These are phyloP conservation scores for Pilophorus perplexus DNA, from an alignment of 2,888 invertebrate species.

Conservation along the genomic window DNA sequence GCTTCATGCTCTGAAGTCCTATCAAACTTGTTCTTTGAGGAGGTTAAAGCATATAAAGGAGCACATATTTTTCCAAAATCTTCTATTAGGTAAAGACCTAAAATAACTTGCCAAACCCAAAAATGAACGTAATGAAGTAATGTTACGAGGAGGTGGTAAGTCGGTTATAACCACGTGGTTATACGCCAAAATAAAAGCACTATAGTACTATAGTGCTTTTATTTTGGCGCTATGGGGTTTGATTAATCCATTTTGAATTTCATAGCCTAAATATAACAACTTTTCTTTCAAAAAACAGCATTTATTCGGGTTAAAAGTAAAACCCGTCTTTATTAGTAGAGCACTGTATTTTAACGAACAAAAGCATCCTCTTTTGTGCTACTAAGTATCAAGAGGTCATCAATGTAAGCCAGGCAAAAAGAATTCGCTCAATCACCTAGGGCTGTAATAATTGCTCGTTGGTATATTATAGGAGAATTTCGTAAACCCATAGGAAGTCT, in stretches of 20 bases:
- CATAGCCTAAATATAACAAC: neutral
- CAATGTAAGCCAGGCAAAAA: neutral
- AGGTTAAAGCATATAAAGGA: too few relatives aligned
- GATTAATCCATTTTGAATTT: neutral
- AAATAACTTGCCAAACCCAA: too few relatives aligned
- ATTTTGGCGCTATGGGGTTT: neutral
- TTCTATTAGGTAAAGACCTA: too few relatives aligned
- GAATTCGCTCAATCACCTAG: neutral
- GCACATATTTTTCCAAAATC: too few relatives aligned
- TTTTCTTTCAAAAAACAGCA: neutral
- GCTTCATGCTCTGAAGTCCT: too few relatives aligned
- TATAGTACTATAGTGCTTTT: neutral
- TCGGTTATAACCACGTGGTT: too few relatives aligned
- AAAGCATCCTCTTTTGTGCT: neutral
- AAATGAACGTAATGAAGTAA: too few relatives aligned
- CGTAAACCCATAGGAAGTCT: neutral
- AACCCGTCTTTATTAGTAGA: neutral
- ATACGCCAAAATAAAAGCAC: neutral
- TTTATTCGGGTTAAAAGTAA: neutral
- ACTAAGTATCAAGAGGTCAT: neutral
- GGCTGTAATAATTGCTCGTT: neutral
- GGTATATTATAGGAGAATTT: neutral
- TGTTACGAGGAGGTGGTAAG: too few relatives aligned
- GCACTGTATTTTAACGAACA: too few relatives aligned
- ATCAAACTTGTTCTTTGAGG: too few relatives aligned